Conservation (phyloP, 2,888 invertebrate species). For the Melipona bicolor region DNA sequence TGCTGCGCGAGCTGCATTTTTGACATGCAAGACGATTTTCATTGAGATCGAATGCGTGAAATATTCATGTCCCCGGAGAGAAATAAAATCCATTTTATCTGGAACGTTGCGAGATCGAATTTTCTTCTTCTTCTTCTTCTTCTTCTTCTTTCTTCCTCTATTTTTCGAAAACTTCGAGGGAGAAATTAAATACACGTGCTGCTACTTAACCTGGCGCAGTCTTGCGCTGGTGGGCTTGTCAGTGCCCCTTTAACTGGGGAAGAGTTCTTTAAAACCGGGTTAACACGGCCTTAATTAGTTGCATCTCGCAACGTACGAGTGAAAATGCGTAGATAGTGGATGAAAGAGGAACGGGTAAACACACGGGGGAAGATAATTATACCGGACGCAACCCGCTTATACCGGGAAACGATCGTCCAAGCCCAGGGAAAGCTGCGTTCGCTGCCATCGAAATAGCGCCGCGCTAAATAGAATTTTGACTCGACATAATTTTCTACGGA, state of each 20-base stretch:
- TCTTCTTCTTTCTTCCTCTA: background rate
- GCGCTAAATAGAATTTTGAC: too few relatives aligned
- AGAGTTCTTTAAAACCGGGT: slow-evolving; percentile 50
- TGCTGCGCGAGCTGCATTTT: slow-evolving; percentile 14
- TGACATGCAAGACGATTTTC: slow-evolving; percentile 39
- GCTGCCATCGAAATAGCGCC: too few relatives aligned
- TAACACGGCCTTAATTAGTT: slow-evolving; percentile 55
- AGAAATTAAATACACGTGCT: background rate
- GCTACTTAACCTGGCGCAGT: background rate
- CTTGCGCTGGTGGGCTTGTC: slow-evolving; percentile 11
- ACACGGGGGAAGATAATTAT: slow-evolving; percentile 32
- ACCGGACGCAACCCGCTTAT: slow-evolving; percentile 23
- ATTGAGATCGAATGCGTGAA: slow-evolving; percentile 34
- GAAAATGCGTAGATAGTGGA: slow-evolving; percentile 36
- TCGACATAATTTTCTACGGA: too few relatives aligned
- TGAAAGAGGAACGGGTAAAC: slow-evolving; percentile 26
- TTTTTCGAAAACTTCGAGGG: background rate
- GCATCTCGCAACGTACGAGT: slow-evolving; percentile 41
- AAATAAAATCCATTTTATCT: slow-evolving; percentile 35
- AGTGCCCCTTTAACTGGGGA: slow-evolving; percentile 48
- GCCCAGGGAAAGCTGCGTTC: background rate
- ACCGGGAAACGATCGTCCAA: background rate
- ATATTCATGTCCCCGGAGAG: slow-evolving; percentile 48
- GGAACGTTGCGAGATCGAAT: background rate
- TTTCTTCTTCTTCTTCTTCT: background rate